Conservation (phyloP, 2,888 invertebrate species). For the Zygothrica quintamaculata region DNA sequence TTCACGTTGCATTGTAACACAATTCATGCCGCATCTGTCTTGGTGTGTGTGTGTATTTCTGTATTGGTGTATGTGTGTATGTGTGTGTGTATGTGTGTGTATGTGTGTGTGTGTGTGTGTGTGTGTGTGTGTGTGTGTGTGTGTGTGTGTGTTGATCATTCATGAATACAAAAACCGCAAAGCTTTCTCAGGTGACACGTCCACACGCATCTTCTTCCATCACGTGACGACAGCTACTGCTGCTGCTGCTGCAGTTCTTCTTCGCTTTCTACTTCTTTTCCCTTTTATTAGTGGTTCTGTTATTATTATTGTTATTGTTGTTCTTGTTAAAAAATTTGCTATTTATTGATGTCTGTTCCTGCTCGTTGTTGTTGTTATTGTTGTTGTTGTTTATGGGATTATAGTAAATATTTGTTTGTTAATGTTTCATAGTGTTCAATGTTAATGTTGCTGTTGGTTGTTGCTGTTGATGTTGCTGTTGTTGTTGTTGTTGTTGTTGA, state of each 20-base stretch:
- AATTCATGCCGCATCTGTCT: no score
- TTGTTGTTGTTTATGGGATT: conserved; percentile 30
- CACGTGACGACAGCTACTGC: no score
- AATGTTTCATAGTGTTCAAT: conserved; percentile 11
- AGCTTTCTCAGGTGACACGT: conserved; percentile 10
- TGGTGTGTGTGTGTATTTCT: conserved; percentile 5
- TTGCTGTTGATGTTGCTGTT: conserved; percentile 7
- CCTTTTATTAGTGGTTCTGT: background rate
- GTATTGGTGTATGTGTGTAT: background rate
- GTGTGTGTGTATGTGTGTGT: conserved; percentile 4
- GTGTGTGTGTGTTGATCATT: conserved; percentile 4
- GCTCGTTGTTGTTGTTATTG: conserved; percentile 23
- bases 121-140: background rate
- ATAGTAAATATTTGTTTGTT: no score
- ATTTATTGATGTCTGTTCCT: conserved; percentile 33
- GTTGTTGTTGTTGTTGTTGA: conserved; percentile 37
- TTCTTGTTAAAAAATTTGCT: conserved; percentile 35
- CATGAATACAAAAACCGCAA: conserved; percentile 4
- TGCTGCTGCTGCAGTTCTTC: no score
- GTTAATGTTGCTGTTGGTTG: conserved; percentile 15
- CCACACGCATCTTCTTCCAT: conserved; percentile 7
- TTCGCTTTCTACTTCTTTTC: background rate
- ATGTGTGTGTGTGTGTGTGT: conserved; percentile 10
- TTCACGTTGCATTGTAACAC: no score
- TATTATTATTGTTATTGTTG: background rate